Conservation (phyloP, 2,113 vertebrate species). For the Microcebus ravelobensis region DNA sequence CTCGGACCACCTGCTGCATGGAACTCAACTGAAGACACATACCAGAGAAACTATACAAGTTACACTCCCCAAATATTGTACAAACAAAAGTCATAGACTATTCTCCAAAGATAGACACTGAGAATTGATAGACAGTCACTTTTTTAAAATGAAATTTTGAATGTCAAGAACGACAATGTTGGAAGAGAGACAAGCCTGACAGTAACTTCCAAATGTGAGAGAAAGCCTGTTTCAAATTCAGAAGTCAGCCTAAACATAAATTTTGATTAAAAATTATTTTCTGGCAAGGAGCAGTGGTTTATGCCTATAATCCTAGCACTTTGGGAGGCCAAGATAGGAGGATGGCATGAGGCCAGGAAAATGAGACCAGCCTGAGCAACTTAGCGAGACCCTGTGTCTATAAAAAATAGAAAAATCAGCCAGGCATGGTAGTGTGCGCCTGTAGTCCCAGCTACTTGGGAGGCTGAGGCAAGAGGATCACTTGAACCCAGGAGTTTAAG, state of each 20-base stretch:
- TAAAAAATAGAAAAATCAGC: too few species aligned
- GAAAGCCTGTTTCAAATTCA: slow-evolving; percentile 35
- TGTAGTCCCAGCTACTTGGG: too few species aligned
- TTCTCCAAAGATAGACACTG: slow-evolving; percentile 36
- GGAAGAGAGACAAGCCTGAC: neutral
- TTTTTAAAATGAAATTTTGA: slow-evolving; percentile 34
- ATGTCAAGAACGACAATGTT: slow-evolving; percentile 20
- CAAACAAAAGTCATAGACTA: slow-evolving; percentile 50
- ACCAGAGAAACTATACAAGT: slow-evolving; percentile 75
- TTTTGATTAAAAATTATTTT: slow-evolving; percentile 5
- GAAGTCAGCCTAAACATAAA: slow-evolving; percentile 35
- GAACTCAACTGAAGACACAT: slow-evolving; percentile 86
- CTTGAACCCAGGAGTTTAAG: too few species aligned
- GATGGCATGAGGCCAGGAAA: too few species aligned
- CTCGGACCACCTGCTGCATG: slow-evolving; percentile 89
- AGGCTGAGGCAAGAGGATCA: too few species aligned
- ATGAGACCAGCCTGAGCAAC: too few species aligned
- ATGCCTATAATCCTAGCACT: too few species aligned
- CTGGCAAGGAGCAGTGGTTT: too few species aligned
- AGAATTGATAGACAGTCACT: neutral
- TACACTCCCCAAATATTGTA: slow-evolving; percentile 63
- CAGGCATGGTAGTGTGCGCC: too few species aligned
- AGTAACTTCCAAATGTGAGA: slow-evolving; percentile 16
- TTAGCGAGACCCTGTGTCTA: too few species aligned
- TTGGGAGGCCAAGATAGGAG: too few species aligned